Base-by-base conservation (phyloP, 2,888 invertebrate genomes). In the Stegana nigrithorax region DNA sequence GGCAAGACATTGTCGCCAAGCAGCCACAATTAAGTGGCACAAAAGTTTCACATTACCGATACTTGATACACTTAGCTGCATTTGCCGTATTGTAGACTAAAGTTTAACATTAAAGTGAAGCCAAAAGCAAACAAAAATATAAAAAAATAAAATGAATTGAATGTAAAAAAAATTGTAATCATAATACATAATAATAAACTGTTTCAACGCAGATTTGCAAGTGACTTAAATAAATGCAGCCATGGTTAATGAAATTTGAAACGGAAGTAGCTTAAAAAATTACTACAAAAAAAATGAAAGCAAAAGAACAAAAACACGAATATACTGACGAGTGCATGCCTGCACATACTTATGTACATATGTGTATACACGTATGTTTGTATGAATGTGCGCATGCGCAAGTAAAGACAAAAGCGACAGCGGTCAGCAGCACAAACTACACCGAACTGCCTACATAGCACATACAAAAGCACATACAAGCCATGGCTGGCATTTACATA, bases 21-120 rank as follows among this genome's bases (percentile, higher is more conserved):
- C 12, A 26, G 50, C 50, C 12, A 50, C 25, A n/a, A 50, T 32
- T 36, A 55, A 55, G 53, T 55, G 23, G 53, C 53, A 55, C 53
- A 53, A 53, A 53, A 19, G 19, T 53, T 26, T 53, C 53, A 23
- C 4, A 53, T 32, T 53, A 32, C 53, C 21, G 21, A 55, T 8
- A 36, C 7, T 14, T 51, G 8, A 51, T 51, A 27, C 19, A 29
- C n/a, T n/a, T n/a, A n/a, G n/a, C n/a, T n/a, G n/a, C n/a, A n/a
- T n/a, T n/a, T n/a, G n/a, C n/a, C n/a, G 19, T 14, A 53, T 17
- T 50, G 19, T 25, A 10, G 25, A 8, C 21, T 53, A 32, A 32
- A 32, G 4, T 12, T 47, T 25, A 8, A n/a, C 47, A 17, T 47
- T 1, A 7, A 36, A 36, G 10, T 21, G 47, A 25, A 47, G 47